Conservation (phyloP, 2,888 invertebrate genomes). For the Diarsia rubi region DNA sequence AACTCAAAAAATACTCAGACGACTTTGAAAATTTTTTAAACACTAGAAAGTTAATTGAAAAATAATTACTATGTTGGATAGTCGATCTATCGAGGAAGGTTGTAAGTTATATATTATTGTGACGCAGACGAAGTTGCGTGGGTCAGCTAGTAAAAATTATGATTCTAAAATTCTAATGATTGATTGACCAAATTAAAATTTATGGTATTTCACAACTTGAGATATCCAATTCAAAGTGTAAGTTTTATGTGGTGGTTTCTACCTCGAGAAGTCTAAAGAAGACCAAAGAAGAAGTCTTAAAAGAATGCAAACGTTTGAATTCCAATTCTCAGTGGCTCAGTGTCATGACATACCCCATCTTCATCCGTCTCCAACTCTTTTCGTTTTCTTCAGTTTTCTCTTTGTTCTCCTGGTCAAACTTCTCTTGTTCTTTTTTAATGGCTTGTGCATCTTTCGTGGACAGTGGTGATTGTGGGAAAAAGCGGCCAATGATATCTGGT, state of each 20-base stretch:
- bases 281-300: neutral
- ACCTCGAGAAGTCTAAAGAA: neutral
- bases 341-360: conserved; percentile 89
- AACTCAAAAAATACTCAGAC: too few relatives aligned
- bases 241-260: neutral
- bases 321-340: neutral
- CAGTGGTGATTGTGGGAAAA: conserved; percentile 90
- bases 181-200: neutral
- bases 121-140: too few relatives aligned
- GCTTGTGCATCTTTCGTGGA: conserved; percentile 84
- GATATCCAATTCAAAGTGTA: neutral
- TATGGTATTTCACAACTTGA: neutral
- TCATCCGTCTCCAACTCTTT: conserved; percentile 94
- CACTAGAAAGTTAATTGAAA: too few relatives aligned
- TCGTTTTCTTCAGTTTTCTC: conserved; percentile 92
- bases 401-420: conserved; percentile 89
- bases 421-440: conserved; percentile 90
- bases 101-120: too few relatives aligned
- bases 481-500: conserved; percentile 89
- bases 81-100: too few relatives aligned
- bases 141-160: too few relatives aligned
- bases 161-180: too few relatives aligned
- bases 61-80: too few relatives aligned
- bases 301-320: neutral
- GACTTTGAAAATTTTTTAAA: too few relatives aligned